Evolutionary conservation across 2,888 invertebrate genomes (phyloP), one percentile per base, ranked within the genome.

Genomic region (Ormyrus labotus): DNA sequence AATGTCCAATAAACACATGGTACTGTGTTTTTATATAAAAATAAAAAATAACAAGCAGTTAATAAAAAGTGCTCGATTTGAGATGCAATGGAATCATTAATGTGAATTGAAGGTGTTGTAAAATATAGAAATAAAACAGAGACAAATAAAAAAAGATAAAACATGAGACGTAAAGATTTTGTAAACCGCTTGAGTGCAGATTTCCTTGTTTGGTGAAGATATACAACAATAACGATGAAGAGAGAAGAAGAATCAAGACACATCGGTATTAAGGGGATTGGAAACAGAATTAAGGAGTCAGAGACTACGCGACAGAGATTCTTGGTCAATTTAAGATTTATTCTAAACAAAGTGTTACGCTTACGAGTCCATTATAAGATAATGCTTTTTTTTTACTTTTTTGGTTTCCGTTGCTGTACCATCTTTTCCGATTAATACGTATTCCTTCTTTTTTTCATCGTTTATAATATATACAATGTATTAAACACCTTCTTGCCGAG

Each of bases 281-380:
- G 69, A 60, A 61, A 67, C 63, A 76, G 51, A 82, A 77, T 78
- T 73, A 74, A 74, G 78, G 71, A 79, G 34, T 81, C 68, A 82
- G 74, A 75, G 81, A 81, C 73, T 80, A 83, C 73, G 79, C 81
- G 79, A 83, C 76, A 81, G 63, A 83, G 78, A 85, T 82, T 88
- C 86, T 90, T 89, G 87, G 87, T 89, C 88, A 90, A 89, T 90
- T 90, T 88, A 89, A 88, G 88, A 89, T 90, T 90, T 90, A 90
- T 90, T 90, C 90, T 90, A 90, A 89, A 90, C 89, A 90, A 90
- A 90, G 86, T 87, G 85, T 90, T 88, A 90, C 87, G 89, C 87
- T 89, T 88, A 89, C 87, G 87, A 87, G 84, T 87, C 86, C 87
- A 85, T 87, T 88, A 88, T 87, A 87, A 87, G 81, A 55, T 82